A percentile compares a stretch with the other conserved stretches of the same genome.
Evolutionary conservation across 2,113 vertebrate genomes (phyloP).

Genomic region (Campylomormyrus numenius): DNA sequence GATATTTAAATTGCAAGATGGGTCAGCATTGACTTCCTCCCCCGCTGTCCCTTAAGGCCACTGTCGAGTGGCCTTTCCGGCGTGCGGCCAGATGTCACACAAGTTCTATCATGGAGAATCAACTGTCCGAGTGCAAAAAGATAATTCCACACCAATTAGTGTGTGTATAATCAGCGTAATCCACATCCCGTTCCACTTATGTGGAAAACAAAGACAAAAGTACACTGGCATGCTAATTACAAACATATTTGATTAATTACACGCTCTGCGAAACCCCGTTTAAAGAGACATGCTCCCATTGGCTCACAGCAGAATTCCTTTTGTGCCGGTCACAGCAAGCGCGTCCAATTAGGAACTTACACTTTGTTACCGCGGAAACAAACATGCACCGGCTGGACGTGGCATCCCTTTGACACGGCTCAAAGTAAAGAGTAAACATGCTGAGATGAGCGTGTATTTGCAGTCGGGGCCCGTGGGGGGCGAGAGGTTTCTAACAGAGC

Average conservation of each 20-base stretch:
- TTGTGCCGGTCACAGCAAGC: not conserved
- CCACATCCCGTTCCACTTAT: not conserved
- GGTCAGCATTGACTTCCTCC: not conserved
- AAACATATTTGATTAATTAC: conserved; percentile 14
- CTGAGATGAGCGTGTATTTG: not conserved
- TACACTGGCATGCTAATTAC: conserved; percentile 2
- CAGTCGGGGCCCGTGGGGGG: not conserved
- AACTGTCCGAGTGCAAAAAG: conserved; percentile 8
- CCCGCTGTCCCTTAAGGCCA: not conserved
- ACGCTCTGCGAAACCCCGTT: not conserved
- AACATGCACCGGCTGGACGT: not conserved
- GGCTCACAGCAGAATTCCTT: not conserved
- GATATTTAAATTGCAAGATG: not conserved
- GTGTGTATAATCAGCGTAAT: conserved; percentile 8
- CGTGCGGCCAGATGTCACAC: not conserved
- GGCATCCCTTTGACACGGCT: not conserved
- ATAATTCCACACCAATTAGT: conserved; percentile 10
- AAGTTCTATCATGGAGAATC: not conserved
- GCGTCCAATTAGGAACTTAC: not conserved
- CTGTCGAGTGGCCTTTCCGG: not conserved
- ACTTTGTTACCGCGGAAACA: not conserved
- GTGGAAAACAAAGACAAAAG: not conserved
- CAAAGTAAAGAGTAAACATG: conserved; percentile 1
- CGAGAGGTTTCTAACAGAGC: not conserved
- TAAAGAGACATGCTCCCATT: conserved; percentile 6